Evolutionary conservation across 2,888 invertebrate species (phyloP).

Genomic region (Drosophila infuscata): DNA sequence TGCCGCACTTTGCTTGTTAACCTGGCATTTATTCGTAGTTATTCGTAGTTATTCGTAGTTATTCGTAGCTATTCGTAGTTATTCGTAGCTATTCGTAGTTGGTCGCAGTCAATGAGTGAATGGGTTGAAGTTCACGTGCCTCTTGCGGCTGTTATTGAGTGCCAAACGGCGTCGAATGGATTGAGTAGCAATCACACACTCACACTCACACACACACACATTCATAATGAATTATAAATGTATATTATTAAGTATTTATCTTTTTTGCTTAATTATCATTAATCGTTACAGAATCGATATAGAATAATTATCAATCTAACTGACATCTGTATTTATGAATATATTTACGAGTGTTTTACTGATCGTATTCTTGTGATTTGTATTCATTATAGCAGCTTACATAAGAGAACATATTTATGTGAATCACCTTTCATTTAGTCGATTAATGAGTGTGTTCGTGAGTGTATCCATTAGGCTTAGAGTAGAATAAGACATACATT

Average conservation of each 20-base stretch:
- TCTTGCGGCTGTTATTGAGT: constrained; percentile 40
- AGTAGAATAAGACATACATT: too few species aligned
- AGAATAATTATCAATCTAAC: not conserved
- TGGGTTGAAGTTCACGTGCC: constrained; percentile 46
- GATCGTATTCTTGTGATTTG: not conserved
- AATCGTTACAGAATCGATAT: not conserved
- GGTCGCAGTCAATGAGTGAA: constrained; percentile 17
- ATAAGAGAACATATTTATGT: not conserved
- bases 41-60: not conserved
- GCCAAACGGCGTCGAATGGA: constrained; percentile 6
- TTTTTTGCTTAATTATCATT: not conserved
- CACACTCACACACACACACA: not conserved
- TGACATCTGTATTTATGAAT: not conserved
- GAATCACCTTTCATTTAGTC: not conserved
- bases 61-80: constrained; percentile 5
- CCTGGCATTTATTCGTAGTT: constrained; percentile 32
- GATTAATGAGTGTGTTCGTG: constrained; percentile 15
- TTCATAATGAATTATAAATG: not conserved
- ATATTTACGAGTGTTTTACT: too few species aligned
- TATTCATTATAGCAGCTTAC: not conserved
- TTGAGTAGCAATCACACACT: not conserved
- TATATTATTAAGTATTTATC: not conserved
- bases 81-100: constrained; percentile 7
- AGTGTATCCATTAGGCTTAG: not conserved
- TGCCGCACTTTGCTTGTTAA: constrained; percentile 4